Base-by-base conservation (phyloP, 35 echinoderm and acorn worm species). In the Anneissia japonica region DNA sequence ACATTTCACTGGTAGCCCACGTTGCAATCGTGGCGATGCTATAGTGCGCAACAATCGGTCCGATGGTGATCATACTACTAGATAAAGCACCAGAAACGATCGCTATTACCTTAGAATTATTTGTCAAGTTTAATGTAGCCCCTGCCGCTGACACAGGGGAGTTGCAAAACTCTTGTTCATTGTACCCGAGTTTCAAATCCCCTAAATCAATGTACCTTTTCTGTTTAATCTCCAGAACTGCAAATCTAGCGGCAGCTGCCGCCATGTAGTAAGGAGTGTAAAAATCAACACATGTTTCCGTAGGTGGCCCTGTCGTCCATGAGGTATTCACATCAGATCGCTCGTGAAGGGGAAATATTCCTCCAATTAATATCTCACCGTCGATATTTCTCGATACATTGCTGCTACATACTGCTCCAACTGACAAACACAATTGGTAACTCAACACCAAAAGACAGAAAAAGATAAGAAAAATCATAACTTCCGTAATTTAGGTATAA, bases 1-100 rank as follows among this genome's bases (percentile, higher is more conserved):
- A 74, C 40, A 89, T 81, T 21, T 83, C 83, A 43, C 92, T 93
- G 19, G 87, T 93, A 12, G 92, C 87, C 9, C 51, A 64, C 6
- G 51, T 64, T 6, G 51, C 51, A 26, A 64, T 26, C 1, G 51
- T 64, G 5, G 51, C 51, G 51, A 64, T 64, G 51, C 9, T 26
- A 64, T 64, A 23, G 51, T 64, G 51, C 26, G 51, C 51, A 64
- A 64, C 51, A 64, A 64, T 64, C 21, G 51, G 51, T 23, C 51
- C 51, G 26, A 64, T 64, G 1, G 51, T 64, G 26, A 64, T 64
- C 51, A 64, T 64, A 64, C 51, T 64, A 64, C 51, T 64, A 23
- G 51, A 64, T 23, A 64, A 64, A 19, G 51, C 51, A 19, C 51
- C 51, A 64, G 51, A 12, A 19, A 64, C 51, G 21, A 64, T 64